Conservation (phyloP, 2,113 vertebrate species). For the Speoplatyrhinus poulsoni region DNA sequence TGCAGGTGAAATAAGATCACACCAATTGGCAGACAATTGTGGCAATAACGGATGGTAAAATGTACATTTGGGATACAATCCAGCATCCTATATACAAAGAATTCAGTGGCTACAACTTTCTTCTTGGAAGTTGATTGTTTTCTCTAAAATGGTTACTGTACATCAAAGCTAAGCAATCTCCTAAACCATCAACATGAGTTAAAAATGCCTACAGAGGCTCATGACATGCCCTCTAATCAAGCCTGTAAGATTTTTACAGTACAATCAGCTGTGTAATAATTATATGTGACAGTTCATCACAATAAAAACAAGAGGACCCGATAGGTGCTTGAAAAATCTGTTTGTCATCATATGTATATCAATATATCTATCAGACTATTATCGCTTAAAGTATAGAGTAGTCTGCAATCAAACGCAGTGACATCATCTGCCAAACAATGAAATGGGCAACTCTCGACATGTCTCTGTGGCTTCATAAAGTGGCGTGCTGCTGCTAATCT, state of each 20-base stretch:
- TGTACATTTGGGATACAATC: slow-evolving; percentile 21
- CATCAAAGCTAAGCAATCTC: slow-evolving; percentile 27
- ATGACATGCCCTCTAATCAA: slow-evolving; percentile 53
- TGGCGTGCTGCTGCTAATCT: slow-evolving; percentile 33
- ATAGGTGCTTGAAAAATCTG: slow-evolving; percentile 19
- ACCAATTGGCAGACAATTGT: slow-evolving; percentile 24
- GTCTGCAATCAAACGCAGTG: slow-evolving; percentile 45
- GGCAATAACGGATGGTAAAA: slow-evolving; percentile 14
- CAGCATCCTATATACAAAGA: background rate
- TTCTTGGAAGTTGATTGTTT: slow-evolving; percentile 6
- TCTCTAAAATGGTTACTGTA: slow-evolving; percentile 19
- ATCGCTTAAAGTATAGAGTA: slow-evolving; percentile 47
- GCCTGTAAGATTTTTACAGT: slow-evolving; percentile 19
- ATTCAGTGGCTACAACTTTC: background rate
- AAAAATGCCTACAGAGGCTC: background rate
- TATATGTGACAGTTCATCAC: slow-evolving; percentile 35
- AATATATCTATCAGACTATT: slow-evolving; percentile 30
- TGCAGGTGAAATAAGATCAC: slow-evolving; percentile 39
- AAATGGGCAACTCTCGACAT: slow-evolving; percentile 55
- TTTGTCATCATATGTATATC: slow-evolving; percentile 44
- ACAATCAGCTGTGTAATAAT: slow-evolving; percentile 35
- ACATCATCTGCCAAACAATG: slow-evolving; percentile 51
- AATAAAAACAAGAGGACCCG: slow-evolving; percentile 18
- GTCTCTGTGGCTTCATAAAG: slow-evolving; percentile 46
- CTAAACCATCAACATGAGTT: background rate